Conservation (phyloP, 64 coral and sea anemone genomes). For the Actinia tenebrosa region DNA sequence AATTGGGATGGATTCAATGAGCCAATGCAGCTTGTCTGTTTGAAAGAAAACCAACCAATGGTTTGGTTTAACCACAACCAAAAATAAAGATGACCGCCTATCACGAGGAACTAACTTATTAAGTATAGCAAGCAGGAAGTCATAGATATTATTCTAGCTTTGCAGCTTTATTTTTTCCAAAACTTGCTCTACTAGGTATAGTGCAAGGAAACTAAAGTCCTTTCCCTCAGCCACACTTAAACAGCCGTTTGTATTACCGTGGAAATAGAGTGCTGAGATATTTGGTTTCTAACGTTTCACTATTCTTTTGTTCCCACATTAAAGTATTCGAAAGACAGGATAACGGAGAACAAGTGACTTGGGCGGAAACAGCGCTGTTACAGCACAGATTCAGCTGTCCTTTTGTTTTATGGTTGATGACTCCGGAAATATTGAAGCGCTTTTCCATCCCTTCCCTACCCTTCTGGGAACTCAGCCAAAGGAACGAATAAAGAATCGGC, state of each 20-base stretch:
- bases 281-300: neutral
- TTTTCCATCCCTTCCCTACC: neutral
- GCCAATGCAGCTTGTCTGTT: too few relatives aligned
- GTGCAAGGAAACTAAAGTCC: too few relatives aligned
- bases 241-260: too few relatives aligned
- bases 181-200: too few relatives aligned
- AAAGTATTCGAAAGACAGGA: neutral
- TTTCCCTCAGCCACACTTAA: too few relatives aligned
- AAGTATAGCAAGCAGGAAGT: neutral
- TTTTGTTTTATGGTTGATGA: neutral
- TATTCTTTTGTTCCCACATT: neutral
- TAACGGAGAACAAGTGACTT: neutral
- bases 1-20: too few relatives aligned
- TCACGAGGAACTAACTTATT: neutral
- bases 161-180: neutral
- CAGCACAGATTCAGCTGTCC: neutral
- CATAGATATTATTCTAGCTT: neutral
- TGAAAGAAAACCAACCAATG: too few relatives aligned
- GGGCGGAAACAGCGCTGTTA: conserved; percentile 1
- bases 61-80: too few relatives aligned
- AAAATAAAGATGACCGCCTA: too few relatives aligned
- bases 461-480: neutral
- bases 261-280: neutral
- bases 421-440: neutral
- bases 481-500: too few relatives aligned